Percentiles rank a stretch among this genome's conserved stretches.
Evolutionary conservation across 1,140 invertebrate species (phyloP).

Genomic region (Chironomus tepperi): DNA sequence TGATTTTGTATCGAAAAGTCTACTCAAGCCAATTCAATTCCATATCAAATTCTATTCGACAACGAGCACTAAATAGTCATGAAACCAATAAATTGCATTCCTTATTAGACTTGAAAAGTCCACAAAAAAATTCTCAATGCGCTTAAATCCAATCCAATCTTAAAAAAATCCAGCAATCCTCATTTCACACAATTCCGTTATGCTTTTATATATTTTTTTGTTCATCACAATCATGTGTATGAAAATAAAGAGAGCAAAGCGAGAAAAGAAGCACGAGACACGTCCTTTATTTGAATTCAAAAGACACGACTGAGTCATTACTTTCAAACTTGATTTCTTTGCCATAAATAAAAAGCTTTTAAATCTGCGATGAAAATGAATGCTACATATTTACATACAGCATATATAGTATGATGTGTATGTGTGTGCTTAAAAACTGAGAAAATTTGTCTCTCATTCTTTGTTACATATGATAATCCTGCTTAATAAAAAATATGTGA

Average conservation of each 20-base stretch:
- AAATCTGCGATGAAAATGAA: conserved; percentile 1
- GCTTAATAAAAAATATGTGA: conserved; percentile 9
- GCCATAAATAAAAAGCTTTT: conserved; percentile 8
- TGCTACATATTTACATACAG: background rate
- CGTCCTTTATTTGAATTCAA: conserved; percentile 13
- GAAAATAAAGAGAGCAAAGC: too few species aligned
- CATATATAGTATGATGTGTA: background rate
- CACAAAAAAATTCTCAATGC: too few species aligned
- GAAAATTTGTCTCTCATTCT: background rate
- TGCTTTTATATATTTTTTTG: background rate
- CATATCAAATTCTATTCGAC: too few species aligned
- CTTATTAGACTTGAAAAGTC: too few species aligned
- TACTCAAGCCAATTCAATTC: too few species aligned
- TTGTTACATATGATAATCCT: background rate
- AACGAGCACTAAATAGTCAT: too few species aligned
- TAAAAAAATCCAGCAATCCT: too few species aligned
- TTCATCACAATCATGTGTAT: background rate
- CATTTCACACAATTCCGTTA: background rate
- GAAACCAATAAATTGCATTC: too few species aligned
- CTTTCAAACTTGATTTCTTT: conserved; percentile 14
- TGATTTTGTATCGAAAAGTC: too few species aligned
- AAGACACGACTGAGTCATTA: conserved; percentile 12
- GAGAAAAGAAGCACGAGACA: background rate
- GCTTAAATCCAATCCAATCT: too few species aligned
- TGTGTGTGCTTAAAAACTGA: background rate